Percentiles rank a stretch among this genome's conserved stretches.
These are phyloP conservation scores for Labeo catla DNA, from an alignment of 2,113 vertebrate genomes.

Conservation along the genomic window DNA sequence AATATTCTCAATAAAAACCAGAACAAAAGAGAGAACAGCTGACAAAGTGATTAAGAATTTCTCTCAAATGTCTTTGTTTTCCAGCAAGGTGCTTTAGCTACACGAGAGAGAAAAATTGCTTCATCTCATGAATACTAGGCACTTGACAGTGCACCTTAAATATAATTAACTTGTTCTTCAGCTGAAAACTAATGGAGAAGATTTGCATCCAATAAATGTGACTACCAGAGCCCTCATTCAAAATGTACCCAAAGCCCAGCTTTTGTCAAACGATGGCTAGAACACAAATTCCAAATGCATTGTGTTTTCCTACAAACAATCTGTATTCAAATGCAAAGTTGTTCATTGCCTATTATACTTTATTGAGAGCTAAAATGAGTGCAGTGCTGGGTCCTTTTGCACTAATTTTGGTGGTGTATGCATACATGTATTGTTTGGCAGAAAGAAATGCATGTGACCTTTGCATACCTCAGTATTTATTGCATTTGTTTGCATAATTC, in stretches of 20 bases:
- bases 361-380: not conserved
- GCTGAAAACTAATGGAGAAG: slow-evolving; percentile 24
- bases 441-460: slow-evolving; percentile 6
- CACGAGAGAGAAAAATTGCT: not conserved
- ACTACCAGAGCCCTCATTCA: not conserved
- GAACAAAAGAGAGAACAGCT: not conserved
- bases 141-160: slow-evolving; percentile 25
- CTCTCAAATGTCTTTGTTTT: not conserved
- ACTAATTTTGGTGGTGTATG: not conserved
- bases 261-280: slow-evolving; percentile 30
- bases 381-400: slow-evolving; percentile 5
- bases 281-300: slow-evolving; percentile 22
- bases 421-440: not conserved
- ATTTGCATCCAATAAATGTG: slow-evolving; percentile 29
- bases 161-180: slow-evolving; percentile 22
- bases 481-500: slow-evolving; percentile 30
- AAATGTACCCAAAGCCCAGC: not conserved
- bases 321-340: slow-evolving; percentile 26
- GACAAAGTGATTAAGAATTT: slow-evolving; percentile 1
- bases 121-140: slow-evolving; percentile 8
- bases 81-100: not conserved
- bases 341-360: slow-evolving; percentile 24
- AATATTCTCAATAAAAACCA: not conserved
- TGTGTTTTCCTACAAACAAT: slow-evolving; percentile 9
- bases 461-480: not conserved